These are phyloP conservation scores for Hippoglossus stenolepis DNA, from an alignment of 2,113 vertebrate species.

Conservation along the genomic window DNA sequence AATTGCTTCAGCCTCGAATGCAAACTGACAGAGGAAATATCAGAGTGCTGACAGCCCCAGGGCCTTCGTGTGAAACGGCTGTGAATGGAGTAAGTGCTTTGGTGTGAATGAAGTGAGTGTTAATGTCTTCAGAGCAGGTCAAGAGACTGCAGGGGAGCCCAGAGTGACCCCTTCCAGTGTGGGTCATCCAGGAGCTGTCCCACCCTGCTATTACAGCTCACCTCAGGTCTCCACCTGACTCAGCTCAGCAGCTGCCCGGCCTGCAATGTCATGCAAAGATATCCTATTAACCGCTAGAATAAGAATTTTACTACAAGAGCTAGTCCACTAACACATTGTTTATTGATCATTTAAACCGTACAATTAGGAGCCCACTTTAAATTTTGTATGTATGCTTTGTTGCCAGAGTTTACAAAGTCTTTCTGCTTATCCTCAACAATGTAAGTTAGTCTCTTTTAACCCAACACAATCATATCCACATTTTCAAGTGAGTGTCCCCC, in stretches of 20 bases:
- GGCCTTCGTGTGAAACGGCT: background rate
- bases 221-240: background rate
- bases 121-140: slow-evolving; percentile 1
- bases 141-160: slow-evolving; percentile 10
- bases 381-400: no score
- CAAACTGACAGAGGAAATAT: background rate
- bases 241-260: slow-evolving; percentile 1
- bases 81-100: background rate
- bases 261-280: background rate
- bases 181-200: background rate
- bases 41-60: background rate
- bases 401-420: no score
- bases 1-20: slow-evolving; percentile 12
- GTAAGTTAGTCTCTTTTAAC: no score
- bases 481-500: background rate
- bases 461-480: background rate
- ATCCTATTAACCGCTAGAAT: background rate
- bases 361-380: no score
- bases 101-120: slow-evolving; percentile 2
- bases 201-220: background rate
- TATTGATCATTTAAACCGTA: no score
- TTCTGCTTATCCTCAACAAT: no score
- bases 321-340: no score
- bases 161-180: slow-evolving; percentile 1
- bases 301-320: no score